Evolutionary conservation across 2,888 invertebrate genomes (phyloP), one percentile per base, ranked within the genome.

Genomic region (Pseudolycoriella hygida): DNA sequence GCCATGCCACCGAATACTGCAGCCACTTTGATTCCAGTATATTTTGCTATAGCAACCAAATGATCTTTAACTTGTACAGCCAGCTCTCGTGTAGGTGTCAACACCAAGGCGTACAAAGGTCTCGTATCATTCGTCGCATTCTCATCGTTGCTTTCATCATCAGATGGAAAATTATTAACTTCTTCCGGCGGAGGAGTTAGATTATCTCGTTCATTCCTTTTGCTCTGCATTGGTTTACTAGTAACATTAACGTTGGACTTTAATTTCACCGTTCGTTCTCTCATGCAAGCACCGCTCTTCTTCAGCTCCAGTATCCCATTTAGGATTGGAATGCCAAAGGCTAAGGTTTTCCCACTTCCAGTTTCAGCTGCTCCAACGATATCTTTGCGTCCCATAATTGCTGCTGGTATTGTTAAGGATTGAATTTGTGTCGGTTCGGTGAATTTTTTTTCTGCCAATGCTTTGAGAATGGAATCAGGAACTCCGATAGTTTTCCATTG

Each of bases 291-390:
- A 12, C 20, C 11, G 11, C 10, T 25, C 5, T 67, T 67, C 56
- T 79, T 77, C 1, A 78, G 57, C 55, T 79, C 74, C 53, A 94
- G 66, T 50, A 96, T 92, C 14, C 88, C 87, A 45, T 78, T 70
- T 47, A 98, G 66, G 38, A 98, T 80, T 10, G 98, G 98, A 47
- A 98, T 83, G 1, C 89, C 94, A 68, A 97, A 98, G 0, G 97
- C 97, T 44, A 98, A 67, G 0, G 98, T 98, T 70, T 98, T 98
- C 0, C 98, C 98, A 64, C 94, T 96, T 1, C 98, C 98, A 0
- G 98, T 98, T 70, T 97, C 94, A 2, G 97, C 97, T 46, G 97
- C 97, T n/a, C 96, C 98, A 1, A 98, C 66, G 52, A 98, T 86
- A 63, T 98, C 96, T 64, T 84, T 74, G 42, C 79, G 73, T 37